phyloP scores from a whole-genome alignment of 1,140 invertebrate species.

The Drosophila obscura region DNA sequence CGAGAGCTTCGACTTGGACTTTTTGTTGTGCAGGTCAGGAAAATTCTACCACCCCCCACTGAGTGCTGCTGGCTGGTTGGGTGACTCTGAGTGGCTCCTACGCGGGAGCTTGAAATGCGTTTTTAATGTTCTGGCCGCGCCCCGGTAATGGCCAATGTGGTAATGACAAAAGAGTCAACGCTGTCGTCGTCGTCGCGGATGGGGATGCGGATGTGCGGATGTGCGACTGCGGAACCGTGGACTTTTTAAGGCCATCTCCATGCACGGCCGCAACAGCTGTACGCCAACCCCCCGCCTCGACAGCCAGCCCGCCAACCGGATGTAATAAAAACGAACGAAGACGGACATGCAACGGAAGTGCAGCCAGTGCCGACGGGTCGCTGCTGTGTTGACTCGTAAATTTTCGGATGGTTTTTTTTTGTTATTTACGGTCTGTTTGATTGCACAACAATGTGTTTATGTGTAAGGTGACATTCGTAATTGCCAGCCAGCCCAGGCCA shows the following conservation, averaged over 20 bases:
- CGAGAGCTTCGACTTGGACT: conserved; percentile 13
- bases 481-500: conserved; percentile 41
- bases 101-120: conserved; percentile 31
- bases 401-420: conserved; percentile 36
- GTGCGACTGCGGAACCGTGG: conserved; percentile 12
- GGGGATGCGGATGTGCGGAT: conserved; percentile 2
- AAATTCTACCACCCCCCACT: not conserved
- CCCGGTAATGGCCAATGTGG: conserved; percentile 38
- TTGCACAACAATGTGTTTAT: conserved; percentile 72
- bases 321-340: conserved; percentile 58
- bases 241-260: conserved; percentile 25
- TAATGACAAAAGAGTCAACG: conserved; percentile 34
- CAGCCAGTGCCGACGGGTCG: conserved; percentile 3
- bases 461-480: conserved; percentile 61
- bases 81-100: not conserved
- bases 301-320: conserved; percentile 21
- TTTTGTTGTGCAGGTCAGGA: conserved; percentile 34
- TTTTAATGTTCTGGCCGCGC: conserved; percentile 47
- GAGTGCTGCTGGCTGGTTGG: no score
- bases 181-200: not conserved
- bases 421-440: conserved; percentile 69
- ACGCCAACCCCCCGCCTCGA: not conserved
- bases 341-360: conserved; percentile 61
- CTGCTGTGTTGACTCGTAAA: conserved; percentile 33
- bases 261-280: conserved; percentile 12